Percentiles rank a stretch among this genome's conserved stretches.
Conservation (phyloP, 2,113 vertebrate genomes). For the Psittacus erithacus region DNA sequence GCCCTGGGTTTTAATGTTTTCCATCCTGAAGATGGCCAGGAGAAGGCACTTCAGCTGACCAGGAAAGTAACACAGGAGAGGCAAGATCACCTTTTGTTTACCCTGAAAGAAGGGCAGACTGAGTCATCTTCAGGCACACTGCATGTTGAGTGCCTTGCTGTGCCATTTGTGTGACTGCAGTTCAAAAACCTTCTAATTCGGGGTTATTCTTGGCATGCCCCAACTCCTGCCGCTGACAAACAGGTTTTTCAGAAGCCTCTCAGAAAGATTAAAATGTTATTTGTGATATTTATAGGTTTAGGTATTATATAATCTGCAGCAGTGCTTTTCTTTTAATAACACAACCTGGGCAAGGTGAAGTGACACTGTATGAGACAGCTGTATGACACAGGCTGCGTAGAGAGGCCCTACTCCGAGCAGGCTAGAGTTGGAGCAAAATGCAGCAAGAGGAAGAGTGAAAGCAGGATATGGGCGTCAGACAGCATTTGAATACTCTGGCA, state of each 20-base stretch:
- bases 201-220: not conserved
- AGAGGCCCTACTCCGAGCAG: fast-evolving
- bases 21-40: not conserved
- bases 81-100: constrained; percentile 52
- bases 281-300: not conserved
- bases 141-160: not conserved
- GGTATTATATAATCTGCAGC: not conserved
- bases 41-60: not conserved
- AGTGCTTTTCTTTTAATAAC: not conserved
- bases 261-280: not conserved
- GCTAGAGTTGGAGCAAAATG: fast-evolving
- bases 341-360: not conserved
- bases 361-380: not conserved
- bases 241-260: not conserved
- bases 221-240: not conserved
- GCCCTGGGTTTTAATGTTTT: not conserved
- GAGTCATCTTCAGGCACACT: not conserved
- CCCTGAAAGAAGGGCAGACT: not conserved
- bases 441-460: not conserved
- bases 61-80: not conserved
- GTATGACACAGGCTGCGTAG: not conserved
- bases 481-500: not conserved
- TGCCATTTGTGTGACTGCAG: constrained; percentile 23
- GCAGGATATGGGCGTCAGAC: too few relatives aligned
- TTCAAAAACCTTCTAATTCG: not conserved